Conservation (phyloP, 2,797 vertebrate species). For the Antennarius maculatus region DNA sequence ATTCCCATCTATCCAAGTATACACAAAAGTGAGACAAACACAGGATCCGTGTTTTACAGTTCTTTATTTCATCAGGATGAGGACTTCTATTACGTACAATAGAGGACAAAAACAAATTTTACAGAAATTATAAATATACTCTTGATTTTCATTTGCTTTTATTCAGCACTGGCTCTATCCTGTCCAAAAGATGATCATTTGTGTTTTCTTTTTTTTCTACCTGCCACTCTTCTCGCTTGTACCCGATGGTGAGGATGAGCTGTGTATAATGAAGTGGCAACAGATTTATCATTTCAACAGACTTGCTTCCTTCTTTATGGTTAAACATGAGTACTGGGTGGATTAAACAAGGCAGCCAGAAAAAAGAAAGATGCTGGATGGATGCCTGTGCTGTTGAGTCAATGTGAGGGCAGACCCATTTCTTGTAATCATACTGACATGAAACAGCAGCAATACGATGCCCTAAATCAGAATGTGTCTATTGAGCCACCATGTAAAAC, state of each 20-base stretch:
- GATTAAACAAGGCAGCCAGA: conserved; percentile 15
- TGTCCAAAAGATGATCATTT: conserved; percentile 34
- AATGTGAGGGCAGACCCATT: background rate
- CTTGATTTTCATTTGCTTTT: conserved; percentile 50
- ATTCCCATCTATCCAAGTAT: background rate
- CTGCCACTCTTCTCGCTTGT: conserved; percentile 16
- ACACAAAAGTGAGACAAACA: background rate
- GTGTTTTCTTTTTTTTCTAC: conserved; percentile 5
- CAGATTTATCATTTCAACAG: conserved; percentile 24
- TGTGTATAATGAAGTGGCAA: conserved; percentile 33
- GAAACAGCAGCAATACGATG: too few species aligned
- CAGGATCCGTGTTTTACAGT: conserved; percentile 35
- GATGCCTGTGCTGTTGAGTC: conserved; percentile 18
- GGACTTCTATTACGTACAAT: conserved; percentile 84
- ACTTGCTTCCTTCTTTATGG: conserved; percentile 16
- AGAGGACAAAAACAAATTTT: conserved; percentile 77
- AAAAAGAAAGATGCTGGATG: conserved; percentile 11
- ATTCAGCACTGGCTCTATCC: conserved; percentile 17
- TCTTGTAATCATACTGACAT: too few species aligned
- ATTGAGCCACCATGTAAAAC: too few species aligned
- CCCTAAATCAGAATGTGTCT: too few species aligned
- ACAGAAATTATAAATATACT: conserved; percentile 82
- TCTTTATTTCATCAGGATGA: conserved; percentile 76
- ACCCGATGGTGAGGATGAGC: conserved; percentile 24
- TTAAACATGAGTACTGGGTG: conserved; percentile 12